Evolutionary conservation across 2,888 invertebrate species (phyloP), one percentile per base, ranked within the genome.

Genomic region (Reticulitermes lucifugus): DNA sequence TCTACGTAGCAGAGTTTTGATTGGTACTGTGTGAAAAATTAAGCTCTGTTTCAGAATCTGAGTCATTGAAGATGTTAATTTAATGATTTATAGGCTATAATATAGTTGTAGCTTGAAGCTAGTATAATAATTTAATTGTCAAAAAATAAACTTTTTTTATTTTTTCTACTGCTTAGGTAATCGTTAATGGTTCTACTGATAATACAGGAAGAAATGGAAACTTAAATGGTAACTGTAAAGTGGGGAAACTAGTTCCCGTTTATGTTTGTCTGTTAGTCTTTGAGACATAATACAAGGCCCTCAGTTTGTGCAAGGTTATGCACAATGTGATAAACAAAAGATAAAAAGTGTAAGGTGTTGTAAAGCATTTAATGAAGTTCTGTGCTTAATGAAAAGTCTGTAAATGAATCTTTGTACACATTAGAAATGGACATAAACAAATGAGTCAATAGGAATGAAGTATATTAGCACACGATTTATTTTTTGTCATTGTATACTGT

Each of bases 381-480:
- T 77, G 43, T 77, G 77, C 46, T 46, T 46, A 46, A n/a, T 25
- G 41, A 73, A 41, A 29, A 41, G 41, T 21, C 73, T 73, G 73
- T 35, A 73, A 18, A 41, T 51, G 77, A 75, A 9, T 77, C 21
- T 77, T 77, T 77, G 77, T 77, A 77, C n/a, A n/a, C 77, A 77
- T 46, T 73, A 5, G 77, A n/a, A 77, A n/a, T 35, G 22, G 46
- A 46, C 41, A 73, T 41, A 12, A 43, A n/a, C 77, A 77, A 12
- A 41, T 41, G 73, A 41, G 35, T 25, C 22, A 46, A 21, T 21
- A 75, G 41, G 9, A 77, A 51, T 14, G n/a, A 46, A 77, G 46
- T 43, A 77, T 46, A 51, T 73, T 65, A 73, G 18, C 77, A 51
- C 46, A 46, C 6, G 18, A 51, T 22, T 35, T 77, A 46, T 5